Base-by-base conservation (phyloP, 1,140 invertebrate genomes). In the Leguminivora glycinivorella region DNA sequence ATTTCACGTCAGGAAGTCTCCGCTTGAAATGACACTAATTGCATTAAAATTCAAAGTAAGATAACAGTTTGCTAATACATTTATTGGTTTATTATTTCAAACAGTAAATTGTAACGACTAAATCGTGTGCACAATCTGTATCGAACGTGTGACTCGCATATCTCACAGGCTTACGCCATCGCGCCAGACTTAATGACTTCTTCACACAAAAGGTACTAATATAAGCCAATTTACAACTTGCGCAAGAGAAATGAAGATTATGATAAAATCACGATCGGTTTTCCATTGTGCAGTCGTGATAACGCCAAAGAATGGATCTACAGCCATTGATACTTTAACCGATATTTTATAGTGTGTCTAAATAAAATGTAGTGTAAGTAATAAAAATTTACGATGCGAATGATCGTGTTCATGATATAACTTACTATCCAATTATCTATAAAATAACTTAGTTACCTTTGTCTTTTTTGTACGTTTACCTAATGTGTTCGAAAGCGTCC, bases 181-280 rank as follows among this genome's bases (percentile, higher is more conserved):
- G n/a, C n/a, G n/a, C 43, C 19, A 60, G 22, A 24, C 56, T 10
- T 26, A n/a, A 60, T 9, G n/a, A 22, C n/a, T 17, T n/a, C n/a
- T 14, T 63, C 58, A 63, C 26, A 31, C 58, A 63, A 63, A 63
- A 63, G 58, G 58, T 63, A 63, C 58, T 63, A 63, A 31, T 63
- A 25, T 9, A 63, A 9, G 26, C 58, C n/a, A 63, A 63, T 63
- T 63, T 17, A 63, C 26, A 17, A 31, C 26, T 63, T 63, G 58
- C 58, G 26, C 58, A 31, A 63, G 29, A 34, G 26, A 31, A 63
- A 29, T 63, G 58, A 19, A 63, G 56, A 60, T 60, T 26, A 63
- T 26, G 2, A 22, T 22, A 52, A 52, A 52, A n/a, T 52, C 47
- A 52, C 47, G 47, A 52, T 5, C 47, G 47, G 22, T 22, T 19